Percentiles rank a stretch among this genome's conserved stretches.
These are phyloP conservation scores for Agapornis canus DNA, from an alignment of 2,797 vertebrate species.

Conservation along the genomic window DNA sequence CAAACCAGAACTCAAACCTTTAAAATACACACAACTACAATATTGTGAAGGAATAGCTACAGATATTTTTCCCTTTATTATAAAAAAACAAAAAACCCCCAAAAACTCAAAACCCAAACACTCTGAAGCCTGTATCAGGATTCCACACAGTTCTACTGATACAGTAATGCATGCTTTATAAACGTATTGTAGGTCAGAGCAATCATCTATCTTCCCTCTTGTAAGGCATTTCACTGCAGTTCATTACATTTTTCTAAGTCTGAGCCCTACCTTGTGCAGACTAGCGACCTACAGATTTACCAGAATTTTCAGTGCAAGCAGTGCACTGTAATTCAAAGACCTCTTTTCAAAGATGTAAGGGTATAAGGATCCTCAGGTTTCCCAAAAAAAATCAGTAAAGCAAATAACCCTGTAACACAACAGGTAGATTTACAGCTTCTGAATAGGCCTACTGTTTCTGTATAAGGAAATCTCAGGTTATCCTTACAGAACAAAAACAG, in stretches of 20 bases:
- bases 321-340: slow-evolving; percentile 48
- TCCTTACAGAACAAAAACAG: slow-evolving; percentile 69
- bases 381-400: slow-evolving; percentile 81
- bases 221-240: background rate
- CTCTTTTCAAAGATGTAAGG: slow-evolving; percentile 66
- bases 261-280: background rate
- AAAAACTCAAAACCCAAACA: too few species aligned
- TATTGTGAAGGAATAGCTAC: background rate
- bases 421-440: slow-evolving; percentile 79
- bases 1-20: background rate
- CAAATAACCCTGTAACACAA: slow-evolving; percentile 77
- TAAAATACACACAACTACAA: background rate
- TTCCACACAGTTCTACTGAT: background rate
- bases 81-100: background rate
- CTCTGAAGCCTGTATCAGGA: background rate
- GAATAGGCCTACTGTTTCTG: slow-evolving; percentile 80
- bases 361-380: slow-evolving; percentile 76
- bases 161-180: background rate
- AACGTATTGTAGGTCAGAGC: background rate
- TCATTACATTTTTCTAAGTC: background rate
- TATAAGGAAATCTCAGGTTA: slow-evolving; percentile 71
- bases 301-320: slow-evolving; percentile 60
- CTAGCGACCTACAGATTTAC: slow-evolving; percentile 38
- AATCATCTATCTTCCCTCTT: background rate
- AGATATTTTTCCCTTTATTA: background rate